Evolutionary conservation across 2,888 invertebrate species (phyloP).

Genomic region (Euclidia mi): DNA sequence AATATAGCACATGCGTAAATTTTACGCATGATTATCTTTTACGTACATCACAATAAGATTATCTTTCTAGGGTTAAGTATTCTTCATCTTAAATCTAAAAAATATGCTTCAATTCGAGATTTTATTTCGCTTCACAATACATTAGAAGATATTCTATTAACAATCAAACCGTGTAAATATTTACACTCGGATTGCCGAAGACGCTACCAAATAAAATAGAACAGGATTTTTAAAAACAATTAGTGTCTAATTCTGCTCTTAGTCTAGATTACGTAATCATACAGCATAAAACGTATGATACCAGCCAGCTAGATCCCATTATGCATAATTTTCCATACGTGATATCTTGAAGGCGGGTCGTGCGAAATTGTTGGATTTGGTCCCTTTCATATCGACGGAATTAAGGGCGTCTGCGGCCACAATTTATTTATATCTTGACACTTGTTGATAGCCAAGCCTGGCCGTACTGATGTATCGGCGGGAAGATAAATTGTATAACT

Average conservation of each 20-base stretch:
- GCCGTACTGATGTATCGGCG: constrained; percentile 65
- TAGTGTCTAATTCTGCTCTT: background rate
- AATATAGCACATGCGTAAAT: too few relatives aligned
- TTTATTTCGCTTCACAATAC: too few relatives aligned
- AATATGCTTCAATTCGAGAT: too few relatives aligned
- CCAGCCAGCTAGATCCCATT: constrained; percentile 20
- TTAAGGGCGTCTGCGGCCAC: constrained; percentile 56
- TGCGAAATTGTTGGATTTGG: constrained; percentile 37
- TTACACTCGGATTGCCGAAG: too few relatives aligned
- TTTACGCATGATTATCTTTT: too few relatives aligned
- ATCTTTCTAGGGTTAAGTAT: too few relatives aligned
- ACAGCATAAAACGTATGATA: constrained; percentile 5
- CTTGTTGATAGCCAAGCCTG: constrained; percentile 81
- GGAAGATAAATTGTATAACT: constrained; percentile 70
- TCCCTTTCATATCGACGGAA: constrained; percentile 37
- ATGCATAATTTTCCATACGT: constrained; percentile 28
- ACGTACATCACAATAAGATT: too few relatives aligned
- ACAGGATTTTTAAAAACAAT: too few relatives aligned
- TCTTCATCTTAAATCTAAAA: too few relatives aligned
- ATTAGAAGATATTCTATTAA: too few relatives aligned
- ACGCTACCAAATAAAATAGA: too few relatives aligned
- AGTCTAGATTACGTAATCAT: background rate
- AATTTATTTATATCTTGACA: constrained; percentile 80
- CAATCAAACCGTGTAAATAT: too few relatives aligned
- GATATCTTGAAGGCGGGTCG: constrained; percentile 23